Percentiles rank a stretch among this genome's conserved stretches.
phyloP scores from a whole-genome alignment of 2,888 invertebrate species.

The Ectemnius cavifrons region DNA sequence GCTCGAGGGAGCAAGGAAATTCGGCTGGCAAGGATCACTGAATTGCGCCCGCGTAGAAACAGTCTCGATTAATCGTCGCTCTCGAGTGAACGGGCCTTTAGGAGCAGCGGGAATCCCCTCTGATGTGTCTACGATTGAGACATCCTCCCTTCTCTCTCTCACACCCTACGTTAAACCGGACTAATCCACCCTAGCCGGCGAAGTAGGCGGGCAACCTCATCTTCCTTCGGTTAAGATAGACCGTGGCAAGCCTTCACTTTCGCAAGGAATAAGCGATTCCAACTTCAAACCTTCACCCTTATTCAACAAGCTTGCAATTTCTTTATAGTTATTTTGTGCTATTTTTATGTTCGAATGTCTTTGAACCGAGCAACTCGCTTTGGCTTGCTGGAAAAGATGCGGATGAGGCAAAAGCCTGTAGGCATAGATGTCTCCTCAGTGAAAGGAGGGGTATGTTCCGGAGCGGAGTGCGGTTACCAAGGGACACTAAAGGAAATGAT shows the following conservation, averaged over 20 bases:
- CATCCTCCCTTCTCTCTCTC: constrained; percentile 46
- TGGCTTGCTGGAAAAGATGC: too few species aligned
- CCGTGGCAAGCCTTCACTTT: constrained; percentile 13
- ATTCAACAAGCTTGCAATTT: constrained; percentile 14
- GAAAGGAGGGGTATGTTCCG: too few species aligned
- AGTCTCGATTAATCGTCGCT: constrained; percentile 61
- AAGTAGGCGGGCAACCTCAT: background rate
- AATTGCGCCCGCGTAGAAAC: constrained; percentile 2
- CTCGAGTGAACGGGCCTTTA: constrained; percentile 44
- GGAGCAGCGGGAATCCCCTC: constrained; percentile 53
- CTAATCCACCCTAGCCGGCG: constrained; percentile 53
- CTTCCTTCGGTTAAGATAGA: constrained; percentile 14
- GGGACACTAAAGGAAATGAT: constrained; percentile 4
- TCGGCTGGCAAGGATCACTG: constrained; percentile 8
- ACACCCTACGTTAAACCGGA: constrained; percentile 56
- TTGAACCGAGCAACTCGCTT: too few species aligned
- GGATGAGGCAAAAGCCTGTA: too few species aligned
- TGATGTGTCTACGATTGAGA: constrained; percentile 66
- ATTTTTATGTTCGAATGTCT: too few species aligned
- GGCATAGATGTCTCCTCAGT: too few species aligned
- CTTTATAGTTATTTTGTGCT: background rate
- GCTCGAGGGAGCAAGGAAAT: constrained; percentile 30
- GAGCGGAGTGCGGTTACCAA: background rate
- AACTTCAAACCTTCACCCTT: constrained; percentile 7
- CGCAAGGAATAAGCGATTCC: too few species aligned